Base-by-base conservation (phyloP, 1,140 invertebrate genomes). In the Drosophila elegans region DNA sequence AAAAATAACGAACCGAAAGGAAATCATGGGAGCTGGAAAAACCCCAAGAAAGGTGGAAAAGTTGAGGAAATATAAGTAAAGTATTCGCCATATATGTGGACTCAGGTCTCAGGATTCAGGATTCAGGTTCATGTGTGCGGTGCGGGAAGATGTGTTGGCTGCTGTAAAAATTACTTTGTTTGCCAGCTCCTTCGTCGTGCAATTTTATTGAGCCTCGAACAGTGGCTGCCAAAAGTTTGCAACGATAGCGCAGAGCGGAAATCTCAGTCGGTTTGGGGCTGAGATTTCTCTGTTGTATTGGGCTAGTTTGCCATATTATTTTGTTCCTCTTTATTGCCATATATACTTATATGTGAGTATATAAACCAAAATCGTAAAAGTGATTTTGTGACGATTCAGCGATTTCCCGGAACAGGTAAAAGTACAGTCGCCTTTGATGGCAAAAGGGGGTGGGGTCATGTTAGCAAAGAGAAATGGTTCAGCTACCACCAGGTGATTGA, bases 291-390 rank as follows among this genome's bases (percentile, higher is more conserved):
- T 73, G 75, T 83, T 86, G 82, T 86, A 86, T 83, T 83, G 79
- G 66, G 75, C 83, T 86, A 86, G 82, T 88, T 88, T 82, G 11
- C 46, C 56, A 48, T 73, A 54, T 54, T 74, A 73, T 49, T 53
- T 74, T 57, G n/a, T 29, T 42, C 29, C 16, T 27, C 71, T 74
- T 67, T 64, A 67, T 76, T 57, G 46, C 72, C 51, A 48, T 39
- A 55, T 32, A 55, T 46, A 25, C 39, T 9, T 25, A 53, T 36
- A 39, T 69, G 36, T 57, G 83, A 48, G 63, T 54, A 73, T 83
- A 88, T 86, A 86, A 88, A 82, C 83, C 82, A 88, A 88, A 83
- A 86, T 86, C 82, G 82, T 86, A 88, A 86, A 86, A 86, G 82
- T 88, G 82, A 88, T 86, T 85, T 86, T 88, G 83, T 78, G 82